Base-by-base conservation (phyloP, 2,113 vertebrate species). In the Lagopus leucura region DNA sequence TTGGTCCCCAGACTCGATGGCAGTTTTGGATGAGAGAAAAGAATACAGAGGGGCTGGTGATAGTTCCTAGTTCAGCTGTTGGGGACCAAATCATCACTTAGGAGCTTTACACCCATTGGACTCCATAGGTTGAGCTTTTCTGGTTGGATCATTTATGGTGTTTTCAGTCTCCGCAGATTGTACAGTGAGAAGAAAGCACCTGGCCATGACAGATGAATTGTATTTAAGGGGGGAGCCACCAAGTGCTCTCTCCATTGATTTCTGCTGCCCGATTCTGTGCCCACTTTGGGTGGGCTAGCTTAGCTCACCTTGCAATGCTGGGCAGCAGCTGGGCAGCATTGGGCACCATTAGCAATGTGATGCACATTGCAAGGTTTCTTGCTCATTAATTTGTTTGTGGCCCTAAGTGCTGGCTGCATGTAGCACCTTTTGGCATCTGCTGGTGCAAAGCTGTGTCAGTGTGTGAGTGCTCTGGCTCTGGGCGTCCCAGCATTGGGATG, bases 321-420 rank as follows among this genome's bases (percentile, higher is more conserved):
- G 38, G 1, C 40, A 28, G 55, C 40, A 25, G 7, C 1, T 3
- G 7, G 67, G 65, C n/a, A 30, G 0, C 5, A 3, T 2, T 3
- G 8, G 25, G 4, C 0, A 9, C 1, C 0, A 3, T 74, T n/a
- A 74, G 55, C 22, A 16, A 0, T 4, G 1, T 1, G 58, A n/a
- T 19, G 30, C 52, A 30, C 57, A 38, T 19, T 48, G 78, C 61
- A 6, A 22, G 3, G 8, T 9, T 1, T 18, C 82, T 28, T 54
- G 13, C 28, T 42, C 5, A 10, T 1, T 52, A 17, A 32, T 0
- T 79, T 81, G 48, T 3, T 75, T 13, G 24, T 28, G 17, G 52
- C 52, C 27, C 52, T 15, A 54, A 28, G 52, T 28, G 52, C 52
- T 54, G 27, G 6, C 52, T 54, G 52, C 52, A 30, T 27, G 5